Conservation (phyloP, 2,113 vertebrate genomes). For the Cygnus buccinator region DNA sequence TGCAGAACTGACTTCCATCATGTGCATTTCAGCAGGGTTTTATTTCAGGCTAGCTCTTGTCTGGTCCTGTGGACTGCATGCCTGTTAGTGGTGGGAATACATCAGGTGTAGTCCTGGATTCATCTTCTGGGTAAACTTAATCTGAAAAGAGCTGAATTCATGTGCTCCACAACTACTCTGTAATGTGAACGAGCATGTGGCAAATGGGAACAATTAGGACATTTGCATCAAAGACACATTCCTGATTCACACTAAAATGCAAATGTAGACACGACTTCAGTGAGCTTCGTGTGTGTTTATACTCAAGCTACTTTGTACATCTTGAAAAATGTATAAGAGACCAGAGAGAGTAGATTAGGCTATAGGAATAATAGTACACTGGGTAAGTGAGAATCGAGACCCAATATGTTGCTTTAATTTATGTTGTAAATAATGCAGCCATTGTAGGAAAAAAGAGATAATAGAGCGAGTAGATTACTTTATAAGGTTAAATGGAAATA, state of each 20-base stretch:
- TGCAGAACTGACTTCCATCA: not conserved
- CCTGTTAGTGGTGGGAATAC: not conserved
- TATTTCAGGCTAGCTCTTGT: fast-evolving
- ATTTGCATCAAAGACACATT: constrained; percentile 1
- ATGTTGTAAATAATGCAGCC: constrained; percentile 24
- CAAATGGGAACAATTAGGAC: constrained; percentile 13
- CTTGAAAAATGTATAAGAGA: constrained; percentile 9
- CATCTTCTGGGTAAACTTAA: not conserved
- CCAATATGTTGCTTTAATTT: constrained; percentile 33
- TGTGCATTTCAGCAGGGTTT: not conserved
- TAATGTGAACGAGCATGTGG: not conserved
- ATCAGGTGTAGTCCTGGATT: not conserved
- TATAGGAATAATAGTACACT: not conserved
- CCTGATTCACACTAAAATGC: not conserved
- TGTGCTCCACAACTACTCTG: not conserved
- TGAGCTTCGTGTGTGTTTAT: not conserved
- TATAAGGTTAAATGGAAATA: not conserved
- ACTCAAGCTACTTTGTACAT: not conserved
- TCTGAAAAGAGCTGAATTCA: not conserved
- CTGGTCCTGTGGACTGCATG: not conserved
- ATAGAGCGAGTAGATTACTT: not conserved
- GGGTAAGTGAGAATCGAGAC: constrained; percentile 6
- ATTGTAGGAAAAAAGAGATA: not conserved
- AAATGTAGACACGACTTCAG: not conserved
- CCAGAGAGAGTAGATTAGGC: not conserved